Conservation (phyloP, 2,888 invertebrate species). For the Chalcosyrphus nemorum region DNA sequence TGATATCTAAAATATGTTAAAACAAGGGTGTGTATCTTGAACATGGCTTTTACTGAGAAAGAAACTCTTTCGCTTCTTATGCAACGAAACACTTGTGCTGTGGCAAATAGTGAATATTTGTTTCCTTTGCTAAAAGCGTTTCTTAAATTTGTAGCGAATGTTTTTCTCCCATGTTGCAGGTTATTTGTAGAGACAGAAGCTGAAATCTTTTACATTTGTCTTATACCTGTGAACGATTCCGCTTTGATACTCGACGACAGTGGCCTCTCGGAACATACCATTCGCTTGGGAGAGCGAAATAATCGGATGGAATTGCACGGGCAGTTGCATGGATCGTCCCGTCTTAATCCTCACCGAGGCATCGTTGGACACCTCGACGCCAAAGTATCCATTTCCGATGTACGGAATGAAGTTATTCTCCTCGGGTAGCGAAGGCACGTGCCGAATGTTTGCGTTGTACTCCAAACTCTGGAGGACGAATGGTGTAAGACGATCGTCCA, state of each 20-base stretch:
- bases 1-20: no score
- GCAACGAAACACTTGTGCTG: no score
- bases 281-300: conserved; percentile 83
- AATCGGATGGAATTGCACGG: conserved; percentile 87
- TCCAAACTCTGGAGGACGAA: conserved; percentile 85
- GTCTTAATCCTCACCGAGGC: conserved; percentile 87
- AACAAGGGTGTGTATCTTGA: no score
- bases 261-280: conserved; percentile 85
- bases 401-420: conserved; percentile 87
- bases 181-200: no score
- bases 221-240: conserved; percentile 84
- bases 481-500: conserved; percentile 85
- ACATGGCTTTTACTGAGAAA: no score
- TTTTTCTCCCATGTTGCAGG: no score
- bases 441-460: conserved; percentile 87
- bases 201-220: not conserved
- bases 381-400: conserved; percentile 89
- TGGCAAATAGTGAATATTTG: no score
- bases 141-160: no score
- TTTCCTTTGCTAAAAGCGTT: no score
- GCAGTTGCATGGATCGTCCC: conserved; percentile 86
- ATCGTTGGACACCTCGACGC: conserved; percentile 85
- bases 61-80: no score
- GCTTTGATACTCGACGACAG: conserved; percentile 86
- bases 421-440: conserved; percentile 83